Evolutionary conservation across 2,888 invertebrate genomes (phyloP).

Genomic region (Eretmocerus hayati): DNA sequence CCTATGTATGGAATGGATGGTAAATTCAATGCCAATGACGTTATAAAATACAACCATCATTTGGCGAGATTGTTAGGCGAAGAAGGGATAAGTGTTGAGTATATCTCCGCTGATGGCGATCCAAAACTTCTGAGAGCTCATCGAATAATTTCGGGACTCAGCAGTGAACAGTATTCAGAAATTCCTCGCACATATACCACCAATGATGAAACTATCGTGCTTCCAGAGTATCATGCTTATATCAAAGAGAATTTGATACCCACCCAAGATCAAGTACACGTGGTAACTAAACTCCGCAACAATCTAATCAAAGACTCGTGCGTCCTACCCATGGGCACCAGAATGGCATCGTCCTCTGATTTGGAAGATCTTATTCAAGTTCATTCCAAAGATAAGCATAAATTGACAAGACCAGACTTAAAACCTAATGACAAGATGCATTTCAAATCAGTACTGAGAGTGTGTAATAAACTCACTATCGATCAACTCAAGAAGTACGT

Average conservation of each 20-base stretch:
- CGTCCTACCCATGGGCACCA: neutral
- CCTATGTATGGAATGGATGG: neutral
- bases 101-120: neutral
- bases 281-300: neutral
- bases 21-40: neutral
- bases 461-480: neutral
- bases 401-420: neutral
- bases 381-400: neutral
- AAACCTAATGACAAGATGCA: constrained; percentile 3
- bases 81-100: neutral
- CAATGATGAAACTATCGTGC: neutral
- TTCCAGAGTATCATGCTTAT: neutral
- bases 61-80: neutral
- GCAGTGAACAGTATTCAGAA: too few species aligned
- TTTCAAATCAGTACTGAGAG: constrained; percentile 2
- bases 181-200: too few species aligned
- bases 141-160: too few species aligned
- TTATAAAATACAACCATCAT: neutral
- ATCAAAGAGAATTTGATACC: too few species aligned
- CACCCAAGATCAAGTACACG: neutral
- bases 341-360: neutral
- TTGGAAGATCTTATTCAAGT: neutral
- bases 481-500: neutral
- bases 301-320: neutral
- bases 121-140: neutral